A percentile compares a stretch with the other conserved stretches of the same genome.
Evolutionary conservation across 2,113 vertebrate genomes (phyloP).

Genomic region (Bettongia penicillata): DNA sequence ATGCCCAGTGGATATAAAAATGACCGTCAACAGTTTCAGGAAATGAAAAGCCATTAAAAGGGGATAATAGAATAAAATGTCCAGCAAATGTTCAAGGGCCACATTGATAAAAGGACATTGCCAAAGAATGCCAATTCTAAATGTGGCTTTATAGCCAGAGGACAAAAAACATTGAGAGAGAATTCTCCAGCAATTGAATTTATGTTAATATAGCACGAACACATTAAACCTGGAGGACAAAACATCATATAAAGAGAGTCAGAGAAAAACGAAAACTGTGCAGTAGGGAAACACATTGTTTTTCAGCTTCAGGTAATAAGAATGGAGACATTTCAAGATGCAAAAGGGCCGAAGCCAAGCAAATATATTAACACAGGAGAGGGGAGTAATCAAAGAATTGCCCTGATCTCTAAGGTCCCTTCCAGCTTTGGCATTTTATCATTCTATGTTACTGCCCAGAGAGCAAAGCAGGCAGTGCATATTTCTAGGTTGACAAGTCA

Average conservation of each 20-base stretch:
- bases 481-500: conserved; percentile 40
- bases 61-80: conserved; percentile 77
- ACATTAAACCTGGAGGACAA: conserved; percentile 69
- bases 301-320: conserved; percentile 67
- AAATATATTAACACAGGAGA: conserved; percentile 56
- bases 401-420: conserved; percentile 12
- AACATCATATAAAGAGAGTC: conserved; percentile 57
- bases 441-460: conserved; percentile 48
- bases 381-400: not conserved
- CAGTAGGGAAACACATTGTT: conserved; percentile 72
- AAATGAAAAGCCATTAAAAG: conserved; percentile 81
- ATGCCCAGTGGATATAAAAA: conserved; percentile 34
- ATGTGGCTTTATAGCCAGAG: conserved; percentile 74
- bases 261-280: conserved; percentile 41
- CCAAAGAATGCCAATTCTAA: conserved; percentile 78
- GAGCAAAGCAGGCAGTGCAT: conserved; percentile 71
- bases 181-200: conserved; percentile 81
- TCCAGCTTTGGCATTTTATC: conserved; percentile 50
- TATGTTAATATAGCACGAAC: conserved; percentile 78
- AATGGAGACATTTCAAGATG: conserved; percentile 73
- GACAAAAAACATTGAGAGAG: conserved; percentile 72
- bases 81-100: conserved; percentile 76
- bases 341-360: conserved; percentile 71
- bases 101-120: conserved; percentile 80
- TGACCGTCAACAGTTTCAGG: conserved; percentile 63